Base-by-base conservation (phyloP, 2,888 invertebrate species). In the Balanococcus diminutus region DNA sequence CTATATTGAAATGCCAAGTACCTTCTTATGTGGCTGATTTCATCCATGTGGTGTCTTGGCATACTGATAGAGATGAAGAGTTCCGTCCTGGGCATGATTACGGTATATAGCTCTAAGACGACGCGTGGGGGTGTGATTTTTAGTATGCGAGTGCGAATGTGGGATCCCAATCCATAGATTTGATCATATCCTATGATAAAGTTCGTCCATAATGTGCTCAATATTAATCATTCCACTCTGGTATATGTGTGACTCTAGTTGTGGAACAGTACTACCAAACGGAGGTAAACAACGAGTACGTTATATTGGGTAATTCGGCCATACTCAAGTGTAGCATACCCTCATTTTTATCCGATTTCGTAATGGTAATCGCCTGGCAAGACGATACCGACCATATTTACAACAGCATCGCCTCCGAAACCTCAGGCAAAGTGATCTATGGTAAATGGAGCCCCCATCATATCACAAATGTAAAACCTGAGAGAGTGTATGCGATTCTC, bases 1-100 rank as follows among this genome's bases (percentile, higher is more conserved):
- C 95, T 87, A 94, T 96, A 88, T 91, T 96, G 89, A 96, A 96
- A 91, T 96, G 96, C 91, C 95, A 95, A 89, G 95, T 96, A 89
- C 97, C 98, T 82, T 96, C 96, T 87, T 98, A 96, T 91, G 96
- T 97, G 87, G 95, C 96, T 87, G 97, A 98, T 91, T 97, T 97
- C 91, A 95, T 98, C 87, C 51, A 84, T 11, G 87, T 87, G 11
- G 56, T 87, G 56, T 87, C 87, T 14, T 87, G 87, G 87, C 95
- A 95, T 88, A 95, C 95, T 88, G 95, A 96, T 90, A 92, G 94
- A 89, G 93, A 93, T 87, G 94, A 94, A 90, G 93, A 93, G 89
- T 94, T 94, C 89, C 92, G 92, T 89, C 93, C 93, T 61, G 92
- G 92, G 81, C 83, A 87, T n/a, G 87, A 87, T 83, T 87, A 88